These are phyloP conservation scores for Noctilio leporinus DNA, from an alignment of 2,113 vertebrate genomes.

Conservation along the genomic window DNA sequence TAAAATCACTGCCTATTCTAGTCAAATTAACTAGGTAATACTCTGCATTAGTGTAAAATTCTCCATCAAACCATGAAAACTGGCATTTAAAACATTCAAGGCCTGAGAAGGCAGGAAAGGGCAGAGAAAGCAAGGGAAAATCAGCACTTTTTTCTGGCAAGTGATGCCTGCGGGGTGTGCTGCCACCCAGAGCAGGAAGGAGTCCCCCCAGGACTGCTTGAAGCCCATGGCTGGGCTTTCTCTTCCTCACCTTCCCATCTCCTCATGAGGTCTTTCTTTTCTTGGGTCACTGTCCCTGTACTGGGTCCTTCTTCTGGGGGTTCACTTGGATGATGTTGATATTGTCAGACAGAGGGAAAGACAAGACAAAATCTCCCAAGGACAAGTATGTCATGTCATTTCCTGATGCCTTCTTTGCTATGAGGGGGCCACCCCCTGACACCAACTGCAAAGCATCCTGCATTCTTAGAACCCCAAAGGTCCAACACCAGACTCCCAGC, in stretches of 20 bases:
- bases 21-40: constrained; percentile 82
- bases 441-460: neutral
- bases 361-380: neutral
- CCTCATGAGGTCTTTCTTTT: neutral
- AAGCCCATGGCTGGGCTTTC: rapidly evolving
- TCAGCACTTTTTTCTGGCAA: neutral
- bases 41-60: constrained; percentile 83
- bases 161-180: neutral
- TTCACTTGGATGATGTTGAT: neutral
- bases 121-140: neutral
- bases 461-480: neutral
- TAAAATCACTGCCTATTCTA: constrained; percentile 78
- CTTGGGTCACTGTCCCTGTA: neutral
- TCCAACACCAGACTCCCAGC: neutral
- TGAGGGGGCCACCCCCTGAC: neutral
- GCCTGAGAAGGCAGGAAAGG: neutral
- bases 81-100: constrained; percentile 74
- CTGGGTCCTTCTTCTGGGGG: neutral
- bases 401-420: too few relatives aligned
- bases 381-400: neutral
- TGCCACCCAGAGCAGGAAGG: neutral
- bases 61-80: constrained; percentile 80
- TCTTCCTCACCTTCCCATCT: neutral
- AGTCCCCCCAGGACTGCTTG: neutral
- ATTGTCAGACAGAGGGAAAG: neutral